phyloP scores from a whole-genome alignment of 2,888 invertebrate species.

The Pristionchus japonicus region DNA sequence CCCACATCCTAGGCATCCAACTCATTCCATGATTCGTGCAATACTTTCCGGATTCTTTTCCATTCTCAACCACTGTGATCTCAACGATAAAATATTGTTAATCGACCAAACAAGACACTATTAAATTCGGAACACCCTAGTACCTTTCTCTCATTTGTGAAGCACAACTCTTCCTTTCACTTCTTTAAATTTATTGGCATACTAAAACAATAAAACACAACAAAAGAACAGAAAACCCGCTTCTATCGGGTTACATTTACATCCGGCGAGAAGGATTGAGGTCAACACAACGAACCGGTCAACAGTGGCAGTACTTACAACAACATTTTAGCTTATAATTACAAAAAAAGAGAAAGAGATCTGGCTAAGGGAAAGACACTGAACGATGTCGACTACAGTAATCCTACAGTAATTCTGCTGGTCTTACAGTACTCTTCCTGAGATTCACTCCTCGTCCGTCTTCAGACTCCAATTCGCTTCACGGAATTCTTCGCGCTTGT shows the following conservation, averaged over 20 bases:
- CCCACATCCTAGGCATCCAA: neutral
- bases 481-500: slow-evolving; percentile 27
- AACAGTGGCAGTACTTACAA: slow-evolving; percentile 2
- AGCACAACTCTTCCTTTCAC: neutral
- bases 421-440: neutral
- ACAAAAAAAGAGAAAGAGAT: neutral
- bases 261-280: neutral
- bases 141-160: neutral
- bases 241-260: neutral
- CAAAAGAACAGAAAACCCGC: neutral
- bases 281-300: neutral
- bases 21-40: slow-evolving; percentile 1
- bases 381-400: neutral
- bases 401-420: neutral
- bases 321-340: neutral
- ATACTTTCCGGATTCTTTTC: neutral
- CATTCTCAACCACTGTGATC: neutral
- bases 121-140: neutral
- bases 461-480: slow-evolving; percentile 31
- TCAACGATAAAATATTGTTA: neutral
- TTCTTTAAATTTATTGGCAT: neutral
- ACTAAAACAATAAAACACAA: neutral
- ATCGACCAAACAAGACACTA: too few relatives aligned
- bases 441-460: neutral
- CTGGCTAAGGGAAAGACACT: neutral